Conservation (phyloP, 92 coral and sea anemone species). For the Metridium senile region DNA sequence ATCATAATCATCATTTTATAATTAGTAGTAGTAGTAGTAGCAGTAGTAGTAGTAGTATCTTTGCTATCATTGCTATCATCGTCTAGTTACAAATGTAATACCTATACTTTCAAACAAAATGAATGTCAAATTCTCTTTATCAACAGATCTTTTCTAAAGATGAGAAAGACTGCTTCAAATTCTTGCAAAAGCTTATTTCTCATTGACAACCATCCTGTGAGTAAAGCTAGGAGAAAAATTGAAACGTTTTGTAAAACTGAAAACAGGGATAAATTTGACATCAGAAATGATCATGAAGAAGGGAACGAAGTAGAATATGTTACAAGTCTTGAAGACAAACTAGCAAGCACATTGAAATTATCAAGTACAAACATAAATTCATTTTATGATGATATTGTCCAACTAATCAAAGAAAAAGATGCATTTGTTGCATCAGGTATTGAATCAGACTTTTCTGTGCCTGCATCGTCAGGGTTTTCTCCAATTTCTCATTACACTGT, state of each 20-base stretch:
- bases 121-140: neutral
- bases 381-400: conserved; percentile 16
- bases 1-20: no score
- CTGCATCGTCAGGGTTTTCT: conserved; percentile 43
- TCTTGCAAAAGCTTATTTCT: neutral
- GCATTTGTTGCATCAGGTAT: conserved; percentile 53
- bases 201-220: conserved; percentile 22
- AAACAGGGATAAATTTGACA: neutral
- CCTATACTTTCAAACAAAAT: no score
- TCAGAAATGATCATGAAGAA: neutral
- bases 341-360: neutral
- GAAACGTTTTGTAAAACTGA: conserved; percentile 3
- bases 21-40: no score
- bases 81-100: no score
- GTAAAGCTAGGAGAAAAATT: conserved; percentile 6
- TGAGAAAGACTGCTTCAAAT: neutral
- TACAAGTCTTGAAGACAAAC: neutral
- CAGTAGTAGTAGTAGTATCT: no score
- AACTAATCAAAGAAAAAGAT: conserved; percentile 14
- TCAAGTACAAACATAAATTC: neutral
- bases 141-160: conserved; percentile 9
- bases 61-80: no score
- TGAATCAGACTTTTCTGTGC: conserved; percentile 50
- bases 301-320: neutral
- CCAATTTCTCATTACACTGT: conserved; percentile 60